Conservation (phyloP, 2,888 invertebrate species). For the Polia nebulosa region DNA sequence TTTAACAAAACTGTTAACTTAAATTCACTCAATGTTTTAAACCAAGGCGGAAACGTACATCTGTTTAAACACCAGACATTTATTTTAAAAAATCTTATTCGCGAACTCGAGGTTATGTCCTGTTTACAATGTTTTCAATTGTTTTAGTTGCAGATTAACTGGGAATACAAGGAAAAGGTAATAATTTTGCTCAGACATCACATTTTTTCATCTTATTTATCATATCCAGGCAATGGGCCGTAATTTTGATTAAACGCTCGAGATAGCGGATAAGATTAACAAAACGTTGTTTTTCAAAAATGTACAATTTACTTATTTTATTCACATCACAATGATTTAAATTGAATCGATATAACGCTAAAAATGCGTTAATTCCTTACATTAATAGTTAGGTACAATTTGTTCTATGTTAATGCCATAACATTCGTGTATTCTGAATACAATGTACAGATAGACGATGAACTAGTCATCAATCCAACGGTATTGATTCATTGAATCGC, state of each 20-base stretch:
- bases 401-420: slow-evolving; percentile 53
- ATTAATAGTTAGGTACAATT: slow-evolving; percentile 61
- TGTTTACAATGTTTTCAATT: background rate
- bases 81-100: slow-evolving; percentile 38
- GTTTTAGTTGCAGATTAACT: background rate
- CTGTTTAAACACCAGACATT: slow-evolving; percentile 28
- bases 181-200: background rate
- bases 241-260: slow-evolving; percentile 12
- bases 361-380: slow-evolving; percentile 50
- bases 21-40: slow-evolving; percentile 33
- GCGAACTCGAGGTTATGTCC: slow-evolving; percentile 27
- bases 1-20: slow-evolving; percentile 38
- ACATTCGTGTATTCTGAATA: slow-evolving; percentile 40
- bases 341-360: slow-evolving; percentile 56
- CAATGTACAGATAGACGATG: slow-evolving; percentile 33
- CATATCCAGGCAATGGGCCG: background rate
- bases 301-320: slow-evolving; percentile 32
- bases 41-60: slow-evolving; percentile 29
- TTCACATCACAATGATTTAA: slow-evolving; percentile 57
- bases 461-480: background rate
- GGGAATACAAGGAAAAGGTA: background rate
- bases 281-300: slow-evolving; percentile 11
- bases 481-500: slow-evolving; percentile 12
- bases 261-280: slow-evolving; percentile 37
- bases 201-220: slow-evolving; percentile 1